Evolutionary conservation across 2,888 invertebrate genomes (phyloP).

Genomic region (Leptinotarsa haldemani): DNA sequence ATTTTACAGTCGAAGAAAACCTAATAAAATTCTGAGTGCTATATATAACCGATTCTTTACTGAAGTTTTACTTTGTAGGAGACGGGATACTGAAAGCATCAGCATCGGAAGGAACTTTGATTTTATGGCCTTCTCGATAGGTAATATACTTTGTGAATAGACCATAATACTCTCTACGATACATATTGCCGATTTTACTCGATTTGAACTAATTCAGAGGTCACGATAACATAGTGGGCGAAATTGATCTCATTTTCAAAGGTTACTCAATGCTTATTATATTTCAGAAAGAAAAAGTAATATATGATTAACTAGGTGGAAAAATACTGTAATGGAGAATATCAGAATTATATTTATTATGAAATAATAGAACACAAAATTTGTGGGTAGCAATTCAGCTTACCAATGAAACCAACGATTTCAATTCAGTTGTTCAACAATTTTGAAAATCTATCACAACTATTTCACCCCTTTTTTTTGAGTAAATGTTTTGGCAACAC

Average conservation of each 20-base stretch:
- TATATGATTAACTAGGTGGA: no score
- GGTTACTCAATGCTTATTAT: background rate
- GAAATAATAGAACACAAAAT: no score
- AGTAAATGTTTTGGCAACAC: no score
- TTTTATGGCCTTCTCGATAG: conserved; percentile 41
- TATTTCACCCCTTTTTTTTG: no score
- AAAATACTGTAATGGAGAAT: no score
- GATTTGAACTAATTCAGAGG: background rate
- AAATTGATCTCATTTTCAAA: background rate
- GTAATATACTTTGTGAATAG: conserved; percentile 8
- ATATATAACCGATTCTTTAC: conserved; percentile 52
- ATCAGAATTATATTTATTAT: no score
- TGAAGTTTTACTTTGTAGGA: conserved; percentile 54
- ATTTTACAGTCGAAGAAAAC: conserved; percentile 48
- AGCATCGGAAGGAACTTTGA: conserved; percentile 40
- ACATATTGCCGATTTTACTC: background rate
- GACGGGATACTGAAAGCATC: conserved; percentile 26
- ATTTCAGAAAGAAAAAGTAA: no score
- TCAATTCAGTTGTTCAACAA: no score
- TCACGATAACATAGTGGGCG: background rate
- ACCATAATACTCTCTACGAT: background rate
- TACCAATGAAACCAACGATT: no score
- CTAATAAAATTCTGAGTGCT: conserved; percentile 54
- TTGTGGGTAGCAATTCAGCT: no score
- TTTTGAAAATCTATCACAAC: no score